Evolutionary conservation across 2,113 vertebrate species (phyloP).

Genomic region (Fulica atra): DNA sequence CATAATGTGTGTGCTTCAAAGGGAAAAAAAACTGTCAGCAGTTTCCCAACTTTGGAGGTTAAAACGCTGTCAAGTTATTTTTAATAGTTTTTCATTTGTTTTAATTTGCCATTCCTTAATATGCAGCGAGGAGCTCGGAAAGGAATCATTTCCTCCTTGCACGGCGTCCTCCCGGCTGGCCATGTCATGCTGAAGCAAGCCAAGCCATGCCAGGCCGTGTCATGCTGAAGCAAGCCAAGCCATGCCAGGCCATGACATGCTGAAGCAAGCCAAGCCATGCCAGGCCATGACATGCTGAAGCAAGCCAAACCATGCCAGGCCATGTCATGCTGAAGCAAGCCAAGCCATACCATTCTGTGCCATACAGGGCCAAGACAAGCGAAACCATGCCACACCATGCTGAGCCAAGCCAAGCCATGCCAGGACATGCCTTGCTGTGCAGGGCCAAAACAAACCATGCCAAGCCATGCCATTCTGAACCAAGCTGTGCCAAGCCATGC

Average conservation of each 20-base stretch:
- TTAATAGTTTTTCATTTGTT: background rate
- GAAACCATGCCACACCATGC: too few relatives aligned
- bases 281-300: too few relatives aligned
- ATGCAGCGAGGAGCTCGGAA: background rate
- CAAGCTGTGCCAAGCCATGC: too few relatives aligned
- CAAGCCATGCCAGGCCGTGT: background rate
- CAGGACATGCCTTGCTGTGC: too few relatives aligned
- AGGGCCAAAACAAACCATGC: background rate
- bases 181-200: background rate
- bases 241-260: too few relatives aligned
- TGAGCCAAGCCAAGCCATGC: background rate
- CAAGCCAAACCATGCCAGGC: background rate
- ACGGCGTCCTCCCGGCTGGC: fast-evolving
- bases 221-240: too few relatives aligned
- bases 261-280: too few relatives aligned
- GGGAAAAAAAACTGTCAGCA: background rate
- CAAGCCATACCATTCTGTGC: too few relatives aligned
- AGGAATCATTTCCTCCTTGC: fast-evolving
- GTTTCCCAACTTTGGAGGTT: background rate
- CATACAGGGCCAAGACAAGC: too few relatives aligned
- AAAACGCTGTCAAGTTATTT: background rate
- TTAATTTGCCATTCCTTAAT: background rate
- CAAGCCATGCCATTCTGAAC: background rate
- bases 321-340: too few relatives aligned
- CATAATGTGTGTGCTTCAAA: background rate